Conservation (phyloP, 2,888 invertebrate genomes). For the Leptarthrus brevirostris region DNA sequence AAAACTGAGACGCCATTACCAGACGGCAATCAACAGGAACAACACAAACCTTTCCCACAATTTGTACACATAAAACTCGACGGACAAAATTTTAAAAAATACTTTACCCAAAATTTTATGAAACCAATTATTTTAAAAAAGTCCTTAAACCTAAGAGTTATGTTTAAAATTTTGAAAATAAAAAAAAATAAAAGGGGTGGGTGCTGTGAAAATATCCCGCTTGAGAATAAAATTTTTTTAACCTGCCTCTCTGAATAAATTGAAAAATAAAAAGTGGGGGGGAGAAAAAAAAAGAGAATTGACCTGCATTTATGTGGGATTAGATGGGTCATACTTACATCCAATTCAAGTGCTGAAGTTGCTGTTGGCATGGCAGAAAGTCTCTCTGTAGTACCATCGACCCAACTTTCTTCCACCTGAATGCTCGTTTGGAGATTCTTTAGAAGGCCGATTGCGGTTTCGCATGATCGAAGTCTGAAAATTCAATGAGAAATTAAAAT, state of each 20-base stretch:
- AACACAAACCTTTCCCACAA: background rate
- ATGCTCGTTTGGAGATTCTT: constrained; percentile 90
- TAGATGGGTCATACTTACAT: constrained; percentile 63
- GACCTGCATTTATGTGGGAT: background rate
- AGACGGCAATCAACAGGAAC: too few species aligned
- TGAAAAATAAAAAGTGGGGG: background rate
- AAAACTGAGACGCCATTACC: too few species aligned
- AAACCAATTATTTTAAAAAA: too few species aligned
- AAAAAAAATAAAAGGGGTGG: background rate
- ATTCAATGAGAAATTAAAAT: background rate
- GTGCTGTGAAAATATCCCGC: background rate
- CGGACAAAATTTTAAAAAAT: too few species aligned
- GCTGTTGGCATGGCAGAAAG: constrained; percentile 80
- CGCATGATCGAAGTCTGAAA: constrained; percentile 85
- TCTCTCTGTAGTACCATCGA: constrained; percentile 86
- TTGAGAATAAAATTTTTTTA: background rate
- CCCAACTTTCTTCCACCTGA: constrained; percentile 88
- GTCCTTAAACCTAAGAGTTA: too few species aligned
- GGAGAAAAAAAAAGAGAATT: background rate
- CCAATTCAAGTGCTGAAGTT: constrained; percentile 67
- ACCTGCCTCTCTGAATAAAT: background rate
- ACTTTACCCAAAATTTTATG: too few species aligned
- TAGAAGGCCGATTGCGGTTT: constrained; percentile 89
- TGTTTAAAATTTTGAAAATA: too few species aligned
- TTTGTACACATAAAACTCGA: background rate